These are phyloP conservation scores for Cherax destructor DNA, from an alignment of 1,140 invertebrate species.

Conservation along the genomic window DNA sequence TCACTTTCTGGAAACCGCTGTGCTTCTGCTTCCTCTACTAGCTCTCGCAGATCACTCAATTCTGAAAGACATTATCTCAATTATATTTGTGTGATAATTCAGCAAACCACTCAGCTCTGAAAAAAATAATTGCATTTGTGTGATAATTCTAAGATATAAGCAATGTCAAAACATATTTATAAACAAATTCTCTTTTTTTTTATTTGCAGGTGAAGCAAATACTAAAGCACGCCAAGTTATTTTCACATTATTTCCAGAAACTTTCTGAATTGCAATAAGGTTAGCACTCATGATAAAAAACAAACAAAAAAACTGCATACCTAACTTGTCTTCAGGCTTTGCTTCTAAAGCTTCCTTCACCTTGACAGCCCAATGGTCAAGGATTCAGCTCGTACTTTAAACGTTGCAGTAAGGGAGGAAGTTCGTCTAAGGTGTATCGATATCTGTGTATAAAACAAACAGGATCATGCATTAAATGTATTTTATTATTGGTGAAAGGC, in stretches of 20 bases:
- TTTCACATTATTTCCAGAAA: not conserved
- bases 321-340: constrained; percentile 82
- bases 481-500: not conserved
- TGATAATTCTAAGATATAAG: not conserved
- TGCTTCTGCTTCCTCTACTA: constrained; percentile 85
- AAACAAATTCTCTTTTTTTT: no score
- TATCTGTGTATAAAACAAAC: constrained; percentile 78
- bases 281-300: not conserved
- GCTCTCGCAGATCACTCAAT: constrained; percentile 83
- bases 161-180: not conserved
- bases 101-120: not conserved
- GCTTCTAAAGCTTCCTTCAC: constrained; percentile 90
- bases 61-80: constrained; percentile 75
- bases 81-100: not conserved
- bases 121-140: not conserved
- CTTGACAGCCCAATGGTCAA: constrained; percentile 91
- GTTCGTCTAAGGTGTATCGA: constrained; percentile 94
- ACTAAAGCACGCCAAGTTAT: no score
- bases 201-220: no score
- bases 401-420: constrained; percentile 90
- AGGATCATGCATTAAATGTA: constrained; percentile 2
- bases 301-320: constrained; percentile 72
- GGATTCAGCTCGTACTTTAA: constrained; percentile 89
- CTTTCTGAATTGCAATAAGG: not conserved
- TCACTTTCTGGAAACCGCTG: constrained; percentile 91